phyloP scores from a whole-genome alignment of 2,113 vertebrate genomes.

The Zosterops borbonicus region DNA sequence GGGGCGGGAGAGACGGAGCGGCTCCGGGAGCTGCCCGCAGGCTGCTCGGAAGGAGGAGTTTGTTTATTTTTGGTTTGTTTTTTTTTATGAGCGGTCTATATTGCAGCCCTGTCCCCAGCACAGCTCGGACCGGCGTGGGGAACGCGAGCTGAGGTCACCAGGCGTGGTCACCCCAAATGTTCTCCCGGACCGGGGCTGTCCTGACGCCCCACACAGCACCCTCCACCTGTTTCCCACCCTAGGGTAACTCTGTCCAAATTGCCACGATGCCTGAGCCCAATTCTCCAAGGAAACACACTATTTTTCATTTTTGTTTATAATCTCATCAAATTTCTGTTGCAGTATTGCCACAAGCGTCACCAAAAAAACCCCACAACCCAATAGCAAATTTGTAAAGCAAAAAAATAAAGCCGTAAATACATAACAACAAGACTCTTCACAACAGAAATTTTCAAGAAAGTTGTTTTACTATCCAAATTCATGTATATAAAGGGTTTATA shows the following conservation, averaged over 20 bases:
- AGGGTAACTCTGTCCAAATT: accelerated
- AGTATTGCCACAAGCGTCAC: too few relatives aligned
- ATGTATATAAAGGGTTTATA: not conserved
- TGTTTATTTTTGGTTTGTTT: accelerated
- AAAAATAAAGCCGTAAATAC: not conserved
- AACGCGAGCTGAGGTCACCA: accelerated
- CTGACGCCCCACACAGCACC: not conserved
- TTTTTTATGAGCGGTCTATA: accelerated
- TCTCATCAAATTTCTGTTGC: too few relatives aligned
- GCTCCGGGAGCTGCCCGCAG: not conserved
- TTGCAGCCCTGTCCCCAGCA: not conserved
- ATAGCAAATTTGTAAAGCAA: not conserved
- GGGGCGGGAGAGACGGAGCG: not conserved
- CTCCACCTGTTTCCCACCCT: accelerated
- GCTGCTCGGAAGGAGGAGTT: not conserved
- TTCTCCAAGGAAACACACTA: not conserved
- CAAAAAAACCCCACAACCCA: not conserved
- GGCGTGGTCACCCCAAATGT: accelerated
- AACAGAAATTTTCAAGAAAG: not conserved
- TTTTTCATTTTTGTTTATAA: accelerated
- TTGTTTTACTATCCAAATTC: not conserved
- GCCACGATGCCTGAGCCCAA: accelerated
- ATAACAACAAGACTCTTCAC: not conserved
- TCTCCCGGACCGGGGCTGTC: accelerated
- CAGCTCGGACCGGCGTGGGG: not conserved